A percentile compares a stretch with the other conserved stretches of the same genome.
phyloP scores from a whole-genome alignment of 1,140 invertebrate species.

The Halyomorpha halys region DNA sequence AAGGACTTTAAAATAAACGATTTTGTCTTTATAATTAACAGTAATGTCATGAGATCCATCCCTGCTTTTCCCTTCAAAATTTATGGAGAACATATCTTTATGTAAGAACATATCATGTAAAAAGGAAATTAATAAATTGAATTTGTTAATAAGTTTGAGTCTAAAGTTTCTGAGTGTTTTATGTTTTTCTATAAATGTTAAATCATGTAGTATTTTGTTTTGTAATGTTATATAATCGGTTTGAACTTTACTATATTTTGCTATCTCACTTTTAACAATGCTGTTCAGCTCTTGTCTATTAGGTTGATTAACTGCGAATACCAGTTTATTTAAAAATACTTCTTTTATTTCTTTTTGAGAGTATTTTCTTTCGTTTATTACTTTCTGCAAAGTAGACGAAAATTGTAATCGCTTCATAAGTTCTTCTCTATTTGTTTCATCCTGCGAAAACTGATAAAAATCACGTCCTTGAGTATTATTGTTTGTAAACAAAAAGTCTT shows the following conservation, averaged over 20 bases:
- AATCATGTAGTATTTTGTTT: background rate
- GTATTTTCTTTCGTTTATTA: background rate
- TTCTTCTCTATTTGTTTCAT: background rate
- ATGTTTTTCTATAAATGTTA: background rate
- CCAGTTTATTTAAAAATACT: background rate
- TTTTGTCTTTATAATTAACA: background rate
- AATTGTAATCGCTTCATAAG: background rate
- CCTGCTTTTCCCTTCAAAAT: background rate
- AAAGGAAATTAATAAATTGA: background rate
- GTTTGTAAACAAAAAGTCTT: conserved; percentile 1
- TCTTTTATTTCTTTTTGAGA: background rate
- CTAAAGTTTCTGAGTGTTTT: too few relatives aligned
- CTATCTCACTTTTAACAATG: background rate
- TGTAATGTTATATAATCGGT: background rate
- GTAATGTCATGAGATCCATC: background rate
- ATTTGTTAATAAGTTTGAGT: background rate
- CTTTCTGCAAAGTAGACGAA: background rate
- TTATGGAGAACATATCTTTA: background rate
- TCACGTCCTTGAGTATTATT: background rate
- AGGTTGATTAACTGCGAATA: background rate
- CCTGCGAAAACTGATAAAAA: background rate
- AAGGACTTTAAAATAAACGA: background rate
- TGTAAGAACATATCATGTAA: background rate
- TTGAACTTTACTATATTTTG: background rate
- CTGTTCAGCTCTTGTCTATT: background rate